A percentile compares a stretch with the other conserved stretches of the same genome.
Evolutionary conservation across 2,888 invertebrate species (phyloP).

Genomic region (Matsumyia berberina): DNA sequence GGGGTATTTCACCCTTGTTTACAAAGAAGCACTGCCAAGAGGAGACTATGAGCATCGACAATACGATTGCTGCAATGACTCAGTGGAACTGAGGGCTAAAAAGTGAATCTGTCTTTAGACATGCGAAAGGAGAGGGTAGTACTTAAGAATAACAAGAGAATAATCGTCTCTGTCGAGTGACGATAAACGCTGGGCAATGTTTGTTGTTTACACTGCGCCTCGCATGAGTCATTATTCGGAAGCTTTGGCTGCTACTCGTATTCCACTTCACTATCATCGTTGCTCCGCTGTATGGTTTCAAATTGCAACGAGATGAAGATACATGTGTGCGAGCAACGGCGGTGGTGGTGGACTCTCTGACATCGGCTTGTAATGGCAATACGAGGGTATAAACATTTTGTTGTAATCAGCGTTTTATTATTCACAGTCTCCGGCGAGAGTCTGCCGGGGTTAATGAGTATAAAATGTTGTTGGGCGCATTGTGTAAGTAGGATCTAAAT

Average conservation of each 20-base stretch:
- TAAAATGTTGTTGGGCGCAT: constrained; percentile 53
- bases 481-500: constrained; percentile 67
- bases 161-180: constrained; percentile 63
- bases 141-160: constrained; percentile 55
- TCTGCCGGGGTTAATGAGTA: constrained; percentile 53
- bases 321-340: too few species aligned
- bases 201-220: constrained; percentile 67
- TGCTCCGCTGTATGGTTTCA: constrained; percentile 55
- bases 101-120: constrained; percentile 27
- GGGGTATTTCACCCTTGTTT: constrained; percentile 10
- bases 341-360: constrained; percentile 7
- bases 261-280: constrained; percentile 37
- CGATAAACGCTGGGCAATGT: constrained; percentile 55
- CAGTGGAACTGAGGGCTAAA: constrained; percentile 20
- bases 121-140: not conserved
- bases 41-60: not conserved
- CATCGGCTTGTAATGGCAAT: constrained; percentile 1
- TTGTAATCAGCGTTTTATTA: constrained; percentile 65
- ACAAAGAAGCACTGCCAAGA: not conserved
- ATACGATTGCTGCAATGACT: constrained; percentile 12
- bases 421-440: constrained; percentile 17
- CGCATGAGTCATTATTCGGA: constrained; percentile 73
- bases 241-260: constrained; percentile 68
- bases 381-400: constrained; percentile 55
- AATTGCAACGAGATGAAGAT: constrained; percentile 54